Conservation (phyloP, 2,113 vertebrate genomes). For the Solea senegalensis region DNA sequence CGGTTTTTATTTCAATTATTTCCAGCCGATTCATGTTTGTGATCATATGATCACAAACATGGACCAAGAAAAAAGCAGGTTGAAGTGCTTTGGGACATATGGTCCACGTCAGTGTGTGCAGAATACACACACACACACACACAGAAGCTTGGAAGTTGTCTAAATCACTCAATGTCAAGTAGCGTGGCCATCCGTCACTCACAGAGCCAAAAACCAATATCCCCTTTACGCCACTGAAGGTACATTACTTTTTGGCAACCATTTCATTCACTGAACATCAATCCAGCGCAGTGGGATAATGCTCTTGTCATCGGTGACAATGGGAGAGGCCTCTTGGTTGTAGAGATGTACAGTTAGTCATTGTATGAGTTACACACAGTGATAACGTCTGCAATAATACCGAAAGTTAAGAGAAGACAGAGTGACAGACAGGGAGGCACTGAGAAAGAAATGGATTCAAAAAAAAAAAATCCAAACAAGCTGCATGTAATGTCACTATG, state of each 20-base stretch:
- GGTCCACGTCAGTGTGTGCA: not conserved
- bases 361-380: slow-evolving; percentile 43
- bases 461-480: not conserved
- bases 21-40: not conserved
- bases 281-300: slow-evolving; percentile 49
- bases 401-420: slow-evolving; percentile 19
- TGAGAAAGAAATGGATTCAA: not conserved
- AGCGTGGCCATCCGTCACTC: slow-evolving; percentile 62
- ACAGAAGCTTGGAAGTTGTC: not conserved
- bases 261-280: slow-evolving; percentile 55
- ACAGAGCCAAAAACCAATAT: slow-evolving; percentile 51
- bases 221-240: slow-evolving; percentile 35
- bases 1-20: no score
- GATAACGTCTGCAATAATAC: slow-evolving; percentile 35
- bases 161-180: slow-evolving; percentile 47
- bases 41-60: not conserved
- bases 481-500: not conserved
- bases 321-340: slow-evolving; percentile 46
- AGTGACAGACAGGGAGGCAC: not conserved
- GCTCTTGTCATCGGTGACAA: slow-evolving; percentile 60
- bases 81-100: slow-evolving; percentile 7
- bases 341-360: slow-evolving; percentile 38
- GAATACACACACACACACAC: slow-evolving; percentile 7
- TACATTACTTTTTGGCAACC: slow-evolving; percentile 49
- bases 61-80: not conserved